Conservation (phyloP, 2,888 invertebrate genomes). For the Athalia rosae region DNA sequence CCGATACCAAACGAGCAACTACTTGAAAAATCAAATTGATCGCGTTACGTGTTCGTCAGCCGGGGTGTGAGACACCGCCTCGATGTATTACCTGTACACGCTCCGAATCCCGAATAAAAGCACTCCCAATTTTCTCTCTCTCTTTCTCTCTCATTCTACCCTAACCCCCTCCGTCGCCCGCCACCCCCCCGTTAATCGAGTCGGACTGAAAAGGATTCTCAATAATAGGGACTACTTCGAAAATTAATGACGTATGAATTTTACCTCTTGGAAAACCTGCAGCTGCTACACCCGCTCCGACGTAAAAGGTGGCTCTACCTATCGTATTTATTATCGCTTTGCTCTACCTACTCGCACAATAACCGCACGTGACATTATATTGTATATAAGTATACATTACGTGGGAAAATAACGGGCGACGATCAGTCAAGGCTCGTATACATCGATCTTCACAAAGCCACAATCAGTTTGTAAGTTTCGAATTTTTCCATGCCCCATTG, state of each 20-base stretch:
- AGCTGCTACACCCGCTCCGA: no score
- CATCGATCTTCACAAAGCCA: no score
- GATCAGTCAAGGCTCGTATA: no score
- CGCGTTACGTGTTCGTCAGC: constrained; percentile 21
- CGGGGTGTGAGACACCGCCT: background rate
- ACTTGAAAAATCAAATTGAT: constrained; percentile 41
- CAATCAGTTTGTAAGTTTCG: no score
- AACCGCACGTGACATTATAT: no score
- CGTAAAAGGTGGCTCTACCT: no score
- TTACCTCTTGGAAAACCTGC: background rate
- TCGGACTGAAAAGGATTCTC: constrained; percentile 41
- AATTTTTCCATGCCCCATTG: no score
- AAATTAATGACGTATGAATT: constrained; percentile 41
- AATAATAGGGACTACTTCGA: constrained; percentile 36
- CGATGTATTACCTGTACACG: constrained; percentile 33
- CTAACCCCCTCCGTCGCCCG: background rate
- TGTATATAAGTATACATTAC: no score
- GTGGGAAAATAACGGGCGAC: no score
- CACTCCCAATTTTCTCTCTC: constrained; percentile 4
- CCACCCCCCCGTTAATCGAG: constrained; percentile 30
- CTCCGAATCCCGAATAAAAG: constrained; percentile 36
- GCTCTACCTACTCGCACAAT: no score
- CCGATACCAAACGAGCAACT: background rate
- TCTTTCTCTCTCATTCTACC: no score
- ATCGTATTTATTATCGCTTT: no score